Conservation (phyloP, 2,888 invertebrate species). For the Meghimatium bilineatum region DNA sequence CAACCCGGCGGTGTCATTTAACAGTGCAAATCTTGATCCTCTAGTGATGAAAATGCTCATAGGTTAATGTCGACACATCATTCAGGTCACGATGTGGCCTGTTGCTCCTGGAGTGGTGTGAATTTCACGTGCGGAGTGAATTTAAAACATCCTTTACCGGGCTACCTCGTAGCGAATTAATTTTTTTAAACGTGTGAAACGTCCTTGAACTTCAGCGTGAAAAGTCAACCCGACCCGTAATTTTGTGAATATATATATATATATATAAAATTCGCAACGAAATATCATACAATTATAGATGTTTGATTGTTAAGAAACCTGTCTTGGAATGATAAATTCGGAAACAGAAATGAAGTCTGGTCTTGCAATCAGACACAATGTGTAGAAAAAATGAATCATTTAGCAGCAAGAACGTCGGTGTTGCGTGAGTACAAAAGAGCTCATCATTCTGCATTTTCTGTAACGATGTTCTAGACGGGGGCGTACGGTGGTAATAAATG, state of each 20-base stretch:
- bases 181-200: background rate
- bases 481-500: too few relatives aligned
- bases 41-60: background rate
- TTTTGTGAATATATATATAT: background rate
- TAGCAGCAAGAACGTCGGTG: too few relatives aligned
- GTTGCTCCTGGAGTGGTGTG: background rate
- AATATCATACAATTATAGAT: background rate
- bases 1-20: background rate
- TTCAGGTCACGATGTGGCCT: conserved; percentile 4
- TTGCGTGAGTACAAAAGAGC: too few relatives aligned
- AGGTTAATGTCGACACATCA: conserved; percentile 17
- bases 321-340: background rate
- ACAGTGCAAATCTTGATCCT: background rate
- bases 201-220: background rate
- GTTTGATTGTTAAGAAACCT: background rate
- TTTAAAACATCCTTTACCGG: conserved; percentile 2
- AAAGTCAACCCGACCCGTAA: conserved; percentile 13
- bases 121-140: background rate
- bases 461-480: too few relatives aligned
- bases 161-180: background rate
- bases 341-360: background rate
- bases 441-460: too few relatives aligned
- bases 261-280: background rate
- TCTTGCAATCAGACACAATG: too few relatives aligned
- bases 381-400: too few relatives aligned